Evolutionary conservation across 2,888 invertebrate species (phyloP), one percentile per base, ranked within the genome.

Genomic region (Euzophera pinguis): DNA sequence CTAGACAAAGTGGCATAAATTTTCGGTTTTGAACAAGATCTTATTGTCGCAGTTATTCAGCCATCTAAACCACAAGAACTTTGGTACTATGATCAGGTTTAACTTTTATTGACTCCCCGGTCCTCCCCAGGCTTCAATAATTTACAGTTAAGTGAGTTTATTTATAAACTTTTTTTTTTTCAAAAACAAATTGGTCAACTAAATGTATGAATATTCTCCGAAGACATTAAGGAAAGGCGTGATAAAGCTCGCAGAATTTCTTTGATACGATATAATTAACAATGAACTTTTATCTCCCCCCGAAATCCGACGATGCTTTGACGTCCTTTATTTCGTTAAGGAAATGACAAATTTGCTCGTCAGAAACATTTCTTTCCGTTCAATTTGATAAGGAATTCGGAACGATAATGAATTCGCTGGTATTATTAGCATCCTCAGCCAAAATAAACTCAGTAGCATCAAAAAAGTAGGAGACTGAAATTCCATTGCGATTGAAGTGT

Each of bases 231-330:
- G 13, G 32, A 16, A 32, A 45, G 32, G 32, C 45, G 27, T 1
- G 45, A 45, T 45, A 45, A 45, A 32, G 32, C 48, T 7, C 9
- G 9, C 13, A 47, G 48, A 49, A 49, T 29, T 22, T 49, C 17
- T 37, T 32, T 47, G 38, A 37, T 38, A 49, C 48, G 35, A 38
- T 49, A 49, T 49, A 49, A 49, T 49, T 49, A 49, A 49, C 48
- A 49, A 49, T 38, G 48, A 37, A 49, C 38, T 49, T 49, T 48
- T 49, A 49, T 49, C 48, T 49, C 14, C 38, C n/a, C 47, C 48
- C 37, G 6, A 49, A 49, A 38, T 49, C 48, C 48, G 38, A 12
- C 38, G 22, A 38, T 27, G 48, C 37, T 38, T 49, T 49, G 38
- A 49, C 48, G 22, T 38, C 37, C 22, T 17, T 37, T 48, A 37